Conservation (phyloP, 2,113 vertebrate genomes). For the Lasiurus cinereus region DNA sequence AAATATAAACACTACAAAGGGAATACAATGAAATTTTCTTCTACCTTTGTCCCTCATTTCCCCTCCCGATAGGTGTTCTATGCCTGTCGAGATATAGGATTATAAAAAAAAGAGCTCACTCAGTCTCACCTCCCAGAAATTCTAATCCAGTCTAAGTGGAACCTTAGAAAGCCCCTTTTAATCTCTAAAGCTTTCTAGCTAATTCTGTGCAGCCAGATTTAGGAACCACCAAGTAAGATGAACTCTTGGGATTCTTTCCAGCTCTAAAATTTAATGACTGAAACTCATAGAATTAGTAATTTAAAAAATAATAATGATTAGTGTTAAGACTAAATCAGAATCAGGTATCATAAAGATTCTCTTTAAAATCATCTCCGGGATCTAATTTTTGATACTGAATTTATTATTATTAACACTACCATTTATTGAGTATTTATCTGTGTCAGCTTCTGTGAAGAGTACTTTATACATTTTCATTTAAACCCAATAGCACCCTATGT, state of each 20-base stretch:
- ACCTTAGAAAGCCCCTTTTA: neutral
- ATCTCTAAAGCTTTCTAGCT: neutral
- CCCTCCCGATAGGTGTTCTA: neutral
- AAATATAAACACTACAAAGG: neutral
- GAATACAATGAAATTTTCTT: neutral
- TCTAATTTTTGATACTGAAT: constrained; percentile 60
- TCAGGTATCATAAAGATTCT: constrained; percentile 59
- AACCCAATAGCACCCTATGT: neutral
- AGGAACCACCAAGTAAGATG: constrained; percentile 51
- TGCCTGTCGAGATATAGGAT: neutral
- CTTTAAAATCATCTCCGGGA: constrained; percentile 53
- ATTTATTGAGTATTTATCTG: constrained; percentile 37
- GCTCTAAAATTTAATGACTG: constrained; percentile 58
- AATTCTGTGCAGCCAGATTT: constrained; percentile 23
- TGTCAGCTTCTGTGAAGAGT: constrained; percentile 19
- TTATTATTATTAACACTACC: constrained; percentile 60
- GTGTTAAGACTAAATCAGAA: constrained; percentile 58
- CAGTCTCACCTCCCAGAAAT: neutral
- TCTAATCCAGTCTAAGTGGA: neutral
- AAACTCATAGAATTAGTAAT: constrained; percentile 53
- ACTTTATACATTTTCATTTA: constrained; percentile 42
- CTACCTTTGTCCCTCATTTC: neutral
- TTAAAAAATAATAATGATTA: constrained; percentile 62
- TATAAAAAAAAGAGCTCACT: neutral
- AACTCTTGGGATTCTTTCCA: constrained; percentile 62